phyloP scores from a whole-genome alignment of 2,113 vertebrate species.

The Camelus bactrianus region DNA sequence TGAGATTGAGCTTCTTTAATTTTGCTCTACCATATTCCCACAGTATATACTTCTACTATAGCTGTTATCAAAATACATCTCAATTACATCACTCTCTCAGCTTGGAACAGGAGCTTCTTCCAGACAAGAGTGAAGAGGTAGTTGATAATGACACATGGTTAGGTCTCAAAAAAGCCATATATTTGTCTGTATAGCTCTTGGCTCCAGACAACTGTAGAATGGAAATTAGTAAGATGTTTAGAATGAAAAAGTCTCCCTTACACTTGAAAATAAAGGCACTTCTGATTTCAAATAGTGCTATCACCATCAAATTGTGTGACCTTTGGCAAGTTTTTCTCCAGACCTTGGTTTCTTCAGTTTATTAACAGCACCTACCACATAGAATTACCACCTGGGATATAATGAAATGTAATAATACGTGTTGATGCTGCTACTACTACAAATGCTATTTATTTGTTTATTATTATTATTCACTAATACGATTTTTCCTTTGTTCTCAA shows the following conservation, averaged over 20 bases:
- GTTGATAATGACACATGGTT: background rate
- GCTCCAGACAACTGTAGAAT: background rate
- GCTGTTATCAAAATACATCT: background rate
- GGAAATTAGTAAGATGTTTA: conserved; percentile 28
- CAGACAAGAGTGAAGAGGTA: background rate
- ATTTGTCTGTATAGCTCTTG: conserved; percentile 27
- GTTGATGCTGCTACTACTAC: background rate
- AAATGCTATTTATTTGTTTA: conserved; percentile 11
- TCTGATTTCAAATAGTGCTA: conserved; percentile 26
- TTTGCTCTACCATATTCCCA: background rate
- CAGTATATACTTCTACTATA: background rate
- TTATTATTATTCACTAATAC: background rate
- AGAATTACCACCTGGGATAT: background rate
- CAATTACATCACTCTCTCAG: background rate
- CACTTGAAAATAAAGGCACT: conserved; percentile 47
- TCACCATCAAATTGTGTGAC: background rate
- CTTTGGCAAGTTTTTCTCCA: background rate
- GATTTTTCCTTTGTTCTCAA: background rate
- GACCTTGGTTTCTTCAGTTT: background rate
- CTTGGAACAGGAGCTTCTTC: background rate
- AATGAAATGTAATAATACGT: conserved; percentile 36
- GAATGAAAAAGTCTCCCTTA: conserved; percentile 1
- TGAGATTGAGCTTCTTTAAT: background rate
- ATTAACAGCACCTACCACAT: background rate
- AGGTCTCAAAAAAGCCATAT: background rate